These are phyloP conservation scores for Trissolcus brochymenae DNA, from an alignment of 2,888 invertebrate genomes.

Conservation along the genomic window DNA sequence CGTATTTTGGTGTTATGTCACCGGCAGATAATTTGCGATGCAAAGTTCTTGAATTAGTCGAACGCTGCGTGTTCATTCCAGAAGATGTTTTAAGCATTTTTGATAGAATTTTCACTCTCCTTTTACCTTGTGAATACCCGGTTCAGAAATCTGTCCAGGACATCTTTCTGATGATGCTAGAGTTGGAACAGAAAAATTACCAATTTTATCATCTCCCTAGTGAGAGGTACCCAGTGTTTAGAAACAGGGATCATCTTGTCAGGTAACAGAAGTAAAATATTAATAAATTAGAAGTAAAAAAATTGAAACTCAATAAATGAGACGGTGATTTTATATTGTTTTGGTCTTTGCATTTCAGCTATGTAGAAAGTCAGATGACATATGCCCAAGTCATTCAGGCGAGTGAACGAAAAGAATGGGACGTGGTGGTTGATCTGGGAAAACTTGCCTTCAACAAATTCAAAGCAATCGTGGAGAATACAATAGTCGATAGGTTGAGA, in stretches of 20 bases:
- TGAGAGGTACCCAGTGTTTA: slow-evolving; percentile 68
- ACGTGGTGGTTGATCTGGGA: slow-evolving; percentile 60
- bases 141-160: slow-evolving; percentile 60
- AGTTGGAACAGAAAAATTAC: slow-evolving; percentile 63
- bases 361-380: slow-evolving; percentile 60
- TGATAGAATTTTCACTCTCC: slow-evolving; percentile 66
- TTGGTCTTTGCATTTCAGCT: slow-evolving; percentile 59
- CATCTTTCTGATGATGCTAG: slow-evolving; percentile 61
- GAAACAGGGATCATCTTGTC: slow-evolving; percentile 62
- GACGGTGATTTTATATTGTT: slow-evolving; percentile 6
- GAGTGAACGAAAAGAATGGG: slow-evolving; percentile 66
- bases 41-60: slow-evolving; percentile 55
- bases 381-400: slow-evolving; percentile 52
- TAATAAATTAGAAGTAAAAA: neutral
- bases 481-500: neutral
- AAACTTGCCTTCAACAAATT: slow-evolving; percentile 59
- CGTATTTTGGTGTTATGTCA: slow-evolving; percentile 63
- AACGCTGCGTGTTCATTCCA: slow-evolving; percentile 63
- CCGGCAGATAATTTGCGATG: slow-evolving; percentile 60
- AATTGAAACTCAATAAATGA: neutral
- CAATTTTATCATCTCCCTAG: slow-evolving; percentile 61
- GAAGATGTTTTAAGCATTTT: slow-evolving; percentile 60
- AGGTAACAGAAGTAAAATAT: slow-evolving; percentile 52
- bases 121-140: slow-evolving; percentile 67
- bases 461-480: slow-evolving; percentile 6